Percentiles rank a stretch among this genome's conserved stretches.
Evolutionary conservation across 1,140 invertebrate genomes (phyloP).

Genomic region (Leguminivora glycinivorella): DNA sequence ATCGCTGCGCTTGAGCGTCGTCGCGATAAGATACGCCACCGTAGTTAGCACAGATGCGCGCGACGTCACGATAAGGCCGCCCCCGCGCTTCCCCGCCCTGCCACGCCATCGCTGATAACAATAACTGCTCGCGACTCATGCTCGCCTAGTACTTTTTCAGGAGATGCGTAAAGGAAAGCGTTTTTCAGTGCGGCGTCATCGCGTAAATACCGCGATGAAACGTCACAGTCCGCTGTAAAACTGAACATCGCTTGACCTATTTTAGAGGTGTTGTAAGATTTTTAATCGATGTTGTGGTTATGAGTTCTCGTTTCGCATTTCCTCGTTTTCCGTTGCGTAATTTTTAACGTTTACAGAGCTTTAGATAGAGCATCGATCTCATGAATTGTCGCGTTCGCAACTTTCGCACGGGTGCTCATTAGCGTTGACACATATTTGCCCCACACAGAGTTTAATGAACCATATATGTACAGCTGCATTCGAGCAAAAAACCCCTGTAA

Average conservation of each 20-base stretch:
- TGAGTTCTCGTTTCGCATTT: neutral
- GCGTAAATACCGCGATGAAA: neutral
- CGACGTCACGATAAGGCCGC: constrained; percentile 46
- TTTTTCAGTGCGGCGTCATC: constrained; percentile 51
- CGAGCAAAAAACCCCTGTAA: neutral
- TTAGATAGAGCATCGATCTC: neutral
- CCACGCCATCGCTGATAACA: constrained; percentile 47
- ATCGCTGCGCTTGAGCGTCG: constrained; percentile 31
- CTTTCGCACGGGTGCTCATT: neutral
- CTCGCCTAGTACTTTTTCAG: constrained; percentile 67
- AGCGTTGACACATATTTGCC: constrained; percentile 24
- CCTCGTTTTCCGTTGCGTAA: neutral
- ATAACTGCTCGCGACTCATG: constrained; percentile 53
- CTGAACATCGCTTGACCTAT: neutral
- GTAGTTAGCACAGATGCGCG: constrained; percentile 45
- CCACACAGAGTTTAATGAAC: constrained; percentile 25
- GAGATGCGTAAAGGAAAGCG: constrained; percentile 48
- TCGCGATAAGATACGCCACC: constrained; percentile 55
- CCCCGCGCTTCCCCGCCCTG: constrained; percentile 33
- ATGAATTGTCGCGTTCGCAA: constrained; percentile 17
- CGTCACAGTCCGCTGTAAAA: neutral
- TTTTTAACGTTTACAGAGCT: neutral
- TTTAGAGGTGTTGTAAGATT: constrained; percentile 5
- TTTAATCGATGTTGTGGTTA: constrained; percentile 12
- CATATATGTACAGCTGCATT: constrained; percentile 18